Percentiles rank a stretch among this genome's conserved stretches.
phyloP scores from a whole-genome alignment of 2,888 invertebrate species.

The Masnerella sp. region DNA sequence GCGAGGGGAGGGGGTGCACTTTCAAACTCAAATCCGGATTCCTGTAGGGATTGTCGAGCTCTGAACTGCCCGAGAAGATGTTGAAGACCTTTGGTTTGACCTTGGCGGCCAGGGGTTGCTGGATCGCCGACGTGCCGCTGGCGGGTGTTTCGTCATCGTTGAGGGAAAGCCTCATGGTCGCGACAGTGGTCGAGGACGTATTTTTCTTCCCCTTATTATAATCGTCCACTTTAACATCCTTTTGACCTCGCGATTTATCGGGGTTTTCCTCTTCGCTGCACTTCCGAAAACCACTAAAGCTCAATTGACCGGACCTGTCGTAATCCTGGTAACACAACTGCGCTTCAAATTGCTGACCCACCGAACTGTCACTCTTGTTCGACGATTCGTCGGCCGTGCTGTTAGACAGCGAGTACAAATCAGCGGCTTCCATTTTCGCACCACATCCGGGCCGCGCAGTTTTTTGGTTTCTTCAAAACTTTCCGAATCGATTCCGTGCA shows the following conservation, averaged over 20 bases:
- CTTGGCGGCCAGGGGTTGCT: conserved; percentile 23
- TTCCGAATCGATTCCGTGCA: not conserved
- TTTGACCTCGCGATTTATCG: no score
- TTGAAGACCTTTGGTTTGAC: conserved; percentile 37
- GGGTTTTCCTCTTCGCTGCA: no score
- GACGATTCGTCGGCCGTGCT: conserved; percentile 66
- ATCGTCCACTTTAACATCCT: no score
- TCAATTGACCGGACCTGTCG: conserved; percentile 67
- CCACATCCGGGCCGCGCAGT: no score
- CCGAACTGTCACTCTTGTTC: conserved; percentile 67
- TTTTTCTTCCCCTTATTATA: conserved; percentile 12
- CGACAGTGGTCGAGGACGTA: conserved; percentile 11
- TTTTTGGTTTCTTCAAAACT: not conserved
- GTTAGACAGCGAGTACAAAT: conserved; percentile 54
- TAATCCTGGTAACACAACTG: conserved; percentile 70
- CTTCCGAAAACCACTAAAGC: conserved; percentile 58
- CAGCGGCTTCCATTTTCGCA: conserved; percentile 46
- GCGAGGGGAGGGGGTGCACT: conserved; percentile 15
- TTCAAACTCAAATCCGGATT: conserved; percentile 19
- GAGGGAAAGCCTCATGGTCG: conserved; percentile 15
- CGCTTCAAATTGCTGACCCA: conserved; percentile 66
- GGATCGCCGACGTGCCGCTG: conserved; percentile 13
- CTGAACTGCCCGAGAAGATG: conserved; percentile 21
- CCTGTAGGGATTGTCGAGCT: conserved; percentile 16
- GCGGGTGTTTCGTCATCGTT: conserved; percentile 22